Base-by-base conservation (phyloP, 1,140 invertebrate genomes). In the Acromyrmex heyeri region DNA sequence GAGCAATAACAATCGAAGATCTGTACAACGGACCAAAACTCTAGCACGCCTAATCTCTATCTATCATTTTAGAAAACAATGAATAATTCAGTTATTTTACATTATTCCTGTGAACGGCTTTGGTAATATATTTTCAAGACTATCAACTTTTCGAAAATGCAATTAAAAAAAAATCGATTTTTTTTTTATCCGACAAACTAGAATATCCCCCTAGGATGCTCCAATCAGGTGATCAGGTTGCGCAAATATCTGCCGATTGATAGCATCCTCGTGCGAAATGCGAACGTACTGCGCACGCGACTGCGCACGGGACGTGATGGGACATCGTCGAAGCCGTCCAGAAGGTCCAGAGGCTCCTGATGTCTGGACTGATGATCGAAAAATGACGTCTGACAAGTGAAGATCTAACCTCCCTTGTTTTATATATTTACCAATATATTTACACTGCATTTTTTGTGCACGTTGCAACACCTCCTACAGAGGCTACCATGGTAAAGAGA, bases 351-450 rank as follows among this genome's bases (percentile, higher is more conserved):
- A 18, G 18, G 4, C 2, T 6, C 6, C 21, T 21, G 65, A 27
- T 21, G 38, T 16, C 65, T 27, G 21, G 12, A 69, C n/a, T 24
- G 21, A 10, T 21, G 65, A 21, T 3, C 14, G 12, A 86, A 50
- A 90, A 62, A 88, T 91, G 86, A 91, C 75, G 67, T 87, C 67
- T 87, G 77, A 86, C 61, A 85, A 91, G 64, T 87, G 44, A 91
- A 77, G 85, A n/a, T 55, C 62, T 85, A 86, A 91, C 73, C 78
- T 88, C 18, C 10, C 48, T 34, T 30, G 3, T 72, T 87, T 87
- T 85, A 24, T 82, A 38, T 44, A 86, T 44, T 44, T 44, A 44
- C 8, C 48, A 50, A 50, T 44, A 44, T 44, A 44, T 88, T 87
- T 90, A 62, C 55, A 85, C 27, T 27, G 78, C 69, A 88, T 90